phyloP scores from a whole-genome alignment of 92 coral and sea anemone genomes.

The Parazoanthus darwini region DNA sequence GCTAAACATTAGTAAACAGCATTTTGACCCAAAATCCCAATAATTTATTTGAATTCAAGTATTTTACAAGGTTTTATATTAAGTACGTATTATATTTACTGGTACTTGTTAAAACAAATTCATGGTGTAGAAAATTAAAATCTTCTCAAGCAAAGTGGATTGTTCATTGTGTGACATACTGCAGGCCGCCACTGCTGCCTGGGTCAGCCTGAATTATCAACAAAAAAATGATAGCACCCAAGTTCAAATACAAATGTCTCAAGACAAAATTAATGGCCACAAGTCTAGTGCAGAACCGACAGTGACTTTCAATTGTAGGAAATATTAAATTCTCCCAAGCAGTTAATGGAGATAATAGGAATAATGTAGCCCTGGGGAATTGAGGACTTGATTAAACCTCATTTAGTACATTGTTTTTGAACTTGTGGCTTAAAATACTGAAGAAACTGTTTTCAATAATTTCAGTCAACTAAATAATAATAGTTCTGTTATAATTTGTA shows the following conservation, averaged over 20 bases:
- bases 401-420: too few species aligned
- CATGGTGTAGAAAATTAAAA: neutral
- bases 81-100: neutral
- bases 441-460: neutral
- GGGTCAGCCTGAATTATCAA: neutral
- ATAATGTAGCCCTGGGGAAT: too few species aligned
- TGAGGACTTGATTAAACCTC: too few species aligned
- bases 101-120: neutral
- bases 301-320: too few species aligned
- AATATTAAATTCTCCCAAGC: too few species aligned
- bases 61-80: neutral
- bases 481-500: too few species aligned
- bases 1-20: neutral
- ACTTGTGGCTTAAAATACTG: too few species aligned
- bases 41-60: slow-evolving; percentile 1
- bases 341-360: too few species aligned
- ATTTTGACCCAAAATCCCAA: neutral
- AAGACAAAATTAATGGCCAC: too few species aligned
- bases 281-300: too few species aligned
- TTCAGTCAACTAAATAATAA: neutral
- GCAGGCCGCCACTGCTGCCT: neutral
- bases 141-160: neutral
- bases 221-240: neutral
- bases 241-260: neutral
- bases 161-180: neutral